Percentiles rank a stretch among this genome's conserved stretches.
These are phyloP conservation scores for Bilobella aurantiaca DNA, from an alignment of 1,140 invertebrate species.

Conservation along the genomic window DNA sequence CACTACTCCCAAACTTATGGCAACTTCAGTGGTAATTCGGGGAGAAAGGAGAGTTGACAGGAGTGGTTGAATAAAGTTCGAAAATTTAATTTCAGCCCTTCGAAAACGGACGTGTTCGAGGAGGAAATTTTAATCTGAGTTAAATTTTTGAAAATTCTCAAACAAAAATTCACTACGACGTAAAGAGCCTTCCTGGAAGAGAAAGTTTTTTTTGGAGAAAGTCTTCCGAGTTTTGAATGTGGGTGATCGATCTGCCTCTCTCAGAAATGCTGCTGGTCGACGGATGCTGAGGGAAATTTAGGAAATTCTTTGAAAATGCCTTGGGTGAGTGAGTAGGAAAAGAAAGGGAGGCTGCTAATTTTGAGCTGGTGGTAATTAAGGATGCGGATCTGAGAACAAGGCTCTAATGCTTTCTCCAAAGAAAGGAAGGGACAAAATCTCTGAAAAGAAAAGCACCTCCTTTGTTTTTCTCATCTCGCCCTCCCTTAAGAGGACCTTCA, in stretches of 20 bases:
- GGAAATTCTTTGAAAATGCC: background rate
- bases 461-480: constrained; percentile 17
- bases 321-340: background rate
- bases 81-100: no score
- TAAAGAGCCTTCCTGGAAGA: no score
- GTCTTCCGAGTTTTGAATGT: no score
- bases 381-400: constrained; percentile 21
- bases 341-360: constrained; percentile 22
- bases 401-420: background rate
- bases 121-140: no score
- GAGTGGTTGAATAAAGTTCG: no score
- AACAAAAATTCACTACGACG: no score
- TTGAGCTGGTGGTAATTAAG: constrained; percentile 33
- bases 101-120: no score
- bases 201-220: no score
- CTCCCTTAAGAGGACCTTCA: background rate
- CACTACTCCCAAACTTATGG: no score
- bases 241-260: no score
- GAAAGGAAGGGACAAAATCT: constrained; percentile 19
- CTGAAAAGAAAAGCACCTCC: constrained; percentile 16
- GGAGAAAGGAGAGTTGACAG: no score
- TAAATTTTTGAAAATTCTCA: no score
- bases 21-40: background rate
- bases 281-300: background rate
- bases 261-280: background rate